Conservation (phyloP, 2,797 vertebrate genomes). For the Helicolenus hilgendorfi region DNA sequence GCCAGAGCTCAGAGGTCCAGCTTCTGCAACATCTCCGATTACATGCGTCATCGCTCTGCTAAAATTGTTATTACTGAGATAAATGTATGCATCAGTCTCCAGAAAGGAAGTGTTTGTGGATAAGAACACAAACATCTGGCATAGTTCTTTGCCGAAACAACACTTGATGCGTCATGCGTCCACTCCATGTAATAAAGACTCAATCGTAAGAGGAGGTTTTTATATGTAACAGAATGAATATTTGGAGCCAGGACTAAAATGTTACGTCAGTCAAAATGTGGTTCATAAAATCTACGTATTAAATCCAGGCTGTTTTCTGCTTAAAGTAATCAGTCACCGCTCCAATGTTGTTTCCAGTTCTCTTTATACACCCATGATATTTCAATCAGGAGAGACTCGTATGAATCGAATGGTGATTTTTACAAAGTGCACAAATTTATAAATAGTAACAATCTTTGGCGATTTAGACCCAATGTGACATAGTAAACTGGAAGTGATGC, state of each 20-base stretch:
- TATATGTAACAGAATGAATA: slow-evolving; percentile 1
- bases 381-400: too few species aligned
- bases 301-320: slow-evolving; percentile 6
- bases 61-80: neutral
- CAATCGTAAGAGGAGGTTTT: neutral
- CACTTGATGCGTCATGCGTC: neutral
- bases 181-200: slow-evolving; percentile 1
- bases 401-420: too few species aligned
- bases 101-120: neutral
- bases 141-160: too few species aligned
- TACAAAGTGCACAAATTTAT: too few species aligned
- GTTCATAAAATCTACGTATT: neutral
- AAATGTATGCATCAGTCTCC: neutral
- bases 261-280: neutral
- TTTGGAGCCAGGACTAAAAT: neutral
- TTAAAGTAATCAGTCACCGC: neutral
- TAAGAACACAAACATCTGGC: too few species aligned
- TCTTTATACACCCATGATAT: too few species aligned
- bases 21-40: slow-evolving; percentile 1
- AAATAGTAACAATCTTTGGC: too few species aligned
- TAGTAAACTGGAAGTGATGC: too few species aligned
- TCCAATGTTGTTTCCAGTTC: too few species aligned
- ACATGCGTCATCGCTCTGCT: neutral
- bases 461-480: too few species aligned
- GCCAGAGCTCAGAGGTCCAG: neutral